These are phyloP conservation scores for Falco peregrinus DNA, from an alignment of 2,797 vertebrate genomes.

Conservation along the genomic window DNA sequence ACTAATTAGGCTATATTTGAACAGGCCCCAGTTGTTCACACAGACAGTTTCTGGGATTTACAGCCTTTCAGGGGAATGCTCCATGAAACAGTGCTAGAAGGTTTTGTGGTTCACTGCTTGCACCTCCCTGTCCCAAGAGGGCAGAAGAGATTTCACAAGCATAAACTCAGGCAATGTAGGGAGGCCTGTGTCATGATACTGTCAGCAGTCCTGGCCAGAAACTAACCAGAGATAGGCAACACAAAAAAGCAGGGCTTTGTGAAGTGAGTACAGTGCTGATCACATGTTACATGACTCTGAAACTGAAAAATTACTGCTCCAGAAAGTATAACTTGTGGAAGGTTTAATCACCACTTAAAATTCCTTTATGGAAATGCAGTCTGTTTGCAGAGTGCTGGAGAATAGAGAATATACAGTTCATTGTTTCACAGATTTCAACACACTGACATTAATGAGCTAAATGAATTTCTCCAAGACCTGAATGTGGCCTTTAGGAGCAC, in stretches of 20 bases:
- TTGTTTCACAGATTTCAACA: neutral
- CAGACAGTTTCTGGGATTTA: neutral
- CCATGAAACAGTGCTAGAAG: neutral
- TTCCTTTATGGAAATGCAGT: neutral
- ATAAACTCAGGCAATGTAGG: neutral
- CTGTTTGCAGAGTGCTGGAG: neutral
- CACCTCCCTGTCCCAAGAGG: neutral
- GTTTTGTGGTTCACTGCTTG: neutral
- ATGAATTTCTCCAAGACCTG: neutral
- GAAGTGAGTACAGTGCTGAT: neutral
- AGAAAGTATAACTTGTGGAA: neutral
- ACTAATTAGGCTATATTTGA: neutral
- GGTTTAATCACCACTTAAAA: neutral
- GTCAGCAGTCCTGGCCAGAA: neutral
- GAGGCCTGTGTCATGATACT: neutral
- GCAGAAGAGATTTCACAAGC: neutral
- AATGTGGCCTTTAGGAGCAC: neutral
- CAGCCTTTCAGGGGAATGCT: neutral
- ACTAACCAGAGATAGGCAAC: neutral
- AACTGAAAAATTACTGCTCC: neutral
- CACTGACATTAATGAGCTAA: neutral
- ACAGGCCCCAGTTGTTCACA: neutral
- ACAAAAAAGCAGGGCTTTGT: neutral
- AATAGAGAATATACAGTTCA: neutral
- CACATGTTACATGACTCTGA: neutral